These are phyloP conservation scores for Ephestia elutella DNA, from an alignment of 1,140 invertebrate genomes.

Conservation along the genomic window DNA sequence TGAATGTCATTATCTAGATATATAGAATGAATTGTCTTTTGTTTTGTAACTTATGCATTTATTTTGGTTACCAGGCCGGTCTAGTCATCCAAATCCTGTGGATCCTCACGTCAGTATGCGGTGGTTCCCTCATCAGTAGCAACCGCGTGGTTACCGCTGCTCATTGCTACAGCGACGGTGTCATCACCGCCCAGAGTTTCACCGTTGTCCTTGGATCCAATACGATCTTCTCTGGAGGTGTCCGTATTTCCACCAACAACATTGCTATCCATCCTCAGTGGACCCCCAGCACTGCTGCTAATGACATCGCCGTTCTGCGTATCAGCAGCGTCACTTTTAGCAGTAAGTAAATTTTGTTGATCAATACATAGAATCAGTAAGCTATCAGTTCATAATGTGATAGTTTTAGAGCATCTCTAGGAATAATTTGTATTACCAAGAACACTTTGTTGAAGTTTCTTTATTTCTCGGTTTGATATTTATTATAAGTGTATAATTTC, in stretches of 20 bases:
- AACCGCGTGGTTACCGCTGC: conserved; percentile 40
- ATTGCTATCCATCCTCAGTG: conserved; percentile 35
- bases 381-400: too few species aligned
- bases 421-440: too few species aligned
- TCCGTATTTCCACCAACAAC: conserved; percentile 26
- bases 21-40: too few species aligned
- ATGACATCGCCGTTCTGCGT: conserved; percentile 42
- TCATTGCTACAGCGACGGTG: conserved; percentile 38
- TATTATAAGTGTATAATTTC: conserved; percentile 11
- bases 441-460: too few species aligned
- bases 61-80: conserved; percentile 34
- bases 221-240: conserved; percentile 34
- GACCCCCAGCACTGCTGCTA: conserved; percentile 21
- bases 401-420: too few species aligned
- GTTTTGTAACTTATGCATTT: too few species aligned
- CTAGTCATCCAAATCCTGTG: conserved; percentile 33
- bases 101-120: conserved; percentile 38
- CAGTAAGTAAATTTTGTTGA: conserved; percentile 21
- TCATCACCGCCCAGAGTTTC: conserved; percentile 22
- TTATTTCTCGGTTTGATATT: background rate
- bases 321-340: conserved; percentile 25
- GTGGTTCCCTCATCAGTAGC: conserved; percentile 33
- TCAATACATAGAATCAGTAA: too few species aligned
- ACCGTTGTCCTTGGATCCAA: conserved; percentile 41
- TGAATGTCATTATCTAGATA: too few species aligned